phyloP scores from a whole-genome alignment of 2,797 vertebrate species.

The Euthynnus affinis region DNA sequence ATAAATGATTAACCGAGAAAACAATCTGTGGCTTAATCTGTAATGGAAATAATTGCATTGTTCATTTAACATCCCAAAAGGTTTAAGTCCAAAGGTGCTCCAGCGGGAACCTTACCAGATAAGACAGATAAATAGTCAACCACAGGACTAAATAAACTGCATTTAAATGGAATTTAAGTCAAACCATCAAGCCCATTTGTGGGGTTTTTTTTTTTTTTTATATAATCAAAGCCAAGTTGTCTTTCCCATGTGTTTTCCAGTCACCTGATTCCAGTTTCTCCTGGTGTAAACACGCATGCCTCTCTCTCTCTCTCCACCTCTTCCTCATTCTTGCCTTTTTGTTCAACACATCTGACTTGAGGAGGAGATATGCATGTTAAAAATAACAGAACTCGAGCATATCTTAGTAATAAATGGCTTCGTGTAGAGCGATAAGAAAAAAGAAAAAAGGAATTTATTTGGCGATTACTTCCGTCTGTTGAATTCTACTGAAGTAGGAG shows the following conservation, averaged over 20 bases:
- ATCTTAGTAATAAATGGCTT: constrained; percentile 2
- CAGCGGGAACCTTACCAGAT: neutral
- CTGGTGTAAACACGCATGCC: neutral
- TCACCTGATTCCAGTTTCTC: constrained; percentile 13
- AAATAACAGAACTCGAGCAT: constrained; percentile 14
- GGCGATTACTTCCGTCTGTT: constrained; percentile 6
- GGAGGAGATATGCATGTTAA: neutral
- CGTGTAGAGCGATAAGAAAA: neutral
- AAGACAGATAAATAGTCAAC: neutral
- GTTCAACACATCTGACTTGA: constrained; percentile 6
- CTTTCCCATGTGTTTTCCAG: constrained; percentile 14
- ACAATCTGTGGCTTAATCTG: no score
- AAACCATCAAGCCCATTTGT: constrained; percentile 11
- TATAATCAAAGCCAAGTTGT: neutral
- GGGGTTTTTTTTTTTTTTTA: no score
- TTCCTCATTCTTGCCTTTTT: neutral
- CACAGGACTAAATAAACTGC: neutral
- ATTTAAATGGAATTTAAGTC: constrained; percentile 3
- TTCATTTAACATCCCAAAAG: neutral
- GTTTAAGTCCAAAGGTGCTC: neutral
- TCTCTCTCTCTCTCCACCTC: constrained; percentile 8
- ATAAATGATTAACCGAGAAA: no score
- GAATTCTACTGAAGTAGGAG: neutral
- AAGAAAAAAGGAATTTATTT: constrained; percentile 17
- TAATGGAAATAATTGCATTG: no score